These are phyloP conservation scores for Rhizomys pruinosus DNA, from an alignment of 2,113 vertebrate species.

Conservation along the genomic window DNA sequence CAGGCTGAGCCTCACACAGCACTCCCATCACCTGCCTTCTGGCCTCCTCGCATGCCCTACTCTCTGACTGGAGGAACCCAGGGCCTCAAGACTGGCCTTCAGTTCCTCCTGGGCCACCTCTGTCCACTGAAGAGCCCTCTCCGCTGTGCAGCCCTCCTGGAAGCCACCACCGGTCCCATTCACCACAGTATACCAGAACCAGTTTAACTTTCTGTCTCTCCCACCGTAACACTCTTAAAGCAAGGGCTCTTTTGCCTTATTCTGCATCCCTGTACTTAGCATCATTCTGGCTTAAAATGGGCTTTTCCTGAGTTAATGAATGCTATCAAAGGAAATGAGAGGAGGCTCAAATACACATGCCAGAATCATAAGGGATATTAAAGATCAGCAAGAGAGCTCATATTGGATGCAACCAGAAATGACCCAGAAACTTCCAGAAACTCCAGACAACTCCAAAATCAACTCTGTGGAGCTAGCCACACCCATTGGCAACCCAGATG, in stretches of 20 bases:
- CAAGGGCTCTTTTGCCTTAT: background rate
- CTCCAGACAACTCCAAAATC: constrained; percentile 4
- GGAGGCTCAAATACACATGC: background rate
- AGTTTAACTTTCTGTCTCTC: background rate
- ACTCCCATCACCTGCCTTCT: background rate
- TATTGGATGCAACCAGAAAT: background rate
- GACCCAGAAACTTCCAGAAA: constrained; percentile 51
- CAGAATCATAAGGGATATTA: background rate
- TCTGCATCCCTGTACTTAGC: constrained; percentile 28
- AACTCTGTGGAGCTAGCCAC: background rate
- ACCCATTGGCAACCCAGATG: background rate
- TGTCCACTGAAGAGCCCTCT: background rate
- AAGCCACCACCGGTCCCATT: background rate
- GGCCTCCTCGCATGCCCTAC: background rate
- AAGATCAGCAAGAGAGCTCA: background rate
- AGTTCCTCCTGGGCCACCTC: background rate
- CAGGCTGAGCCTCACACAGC: background rate
- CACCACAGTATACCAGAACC: background rate
- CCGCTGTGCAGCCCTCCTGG: background rate
- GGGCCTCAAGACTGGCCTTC: background rate
- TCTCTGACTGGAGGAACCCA: background rate
- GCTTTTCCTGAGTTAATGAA: background rate
- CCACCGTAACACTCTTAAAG: background rate
- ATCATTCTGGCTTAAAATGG: background rate
- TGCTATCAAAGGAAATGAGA: background rate